Conservation (phyloP, 1,140 invertebrate species). For the Teleogryllus occipitalis region DNA sequence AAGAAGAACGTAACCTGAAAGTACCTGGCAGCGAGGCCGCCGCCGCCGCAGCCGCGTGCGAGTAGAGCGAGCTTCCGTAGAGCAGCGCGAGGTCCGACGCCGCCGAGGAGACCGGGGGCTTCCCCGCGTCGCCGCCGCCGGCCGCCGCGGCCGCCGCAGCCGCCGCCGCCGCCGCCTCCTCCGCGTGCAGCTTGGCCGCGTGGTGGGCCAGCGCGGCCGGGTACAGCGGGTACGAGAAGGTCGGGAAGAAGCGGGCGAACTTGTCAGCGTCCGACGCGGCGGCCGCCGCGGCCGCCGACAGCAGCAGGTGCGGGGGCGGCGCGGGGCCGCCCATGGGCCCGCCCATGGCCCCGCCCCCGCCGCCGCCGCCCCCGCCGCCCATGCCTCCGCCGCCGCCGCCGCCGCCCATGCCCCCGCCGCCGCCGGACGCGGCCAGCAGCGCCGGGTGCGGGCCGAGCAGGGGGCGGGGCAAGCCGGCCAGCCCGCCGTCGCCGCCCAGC, state of each 20-base stretch:
- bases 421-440: slow-evolving; percentile 39
- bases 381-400: too few relatives aligned
- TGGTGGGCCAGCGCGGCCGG: slow-evolving; percentile 23
- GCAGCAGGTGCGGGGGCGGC: slow-evolving; percentile 32
- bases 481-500: slow-evolving; percentile 21
- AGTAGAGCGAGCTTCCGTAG: not conserved
- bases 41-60: not conserved
- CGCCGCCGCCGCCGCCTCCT: too few relatives aligned
- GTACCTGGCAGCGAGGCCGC: not conserved
- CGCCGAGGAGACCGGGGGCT: too few relatives aligned
- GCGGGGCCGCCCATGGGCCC: not conserved
- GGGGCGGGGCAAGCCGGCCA: slow-evolving; percentile 23
- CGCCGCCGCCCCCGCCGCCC: too few relatives aligned
- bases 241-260: slow-evolving; percentile 21
- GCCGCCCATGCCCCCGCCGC: slow-evolving; percentile 2
- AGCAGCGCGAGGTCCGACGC: not conserved
- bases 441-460: slow-evolving; percentile 9
- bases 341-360: too few relatives aligned
- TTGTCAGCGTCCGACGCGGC: too few relatives aligned
- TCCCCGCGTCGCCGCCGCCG: not conserved
- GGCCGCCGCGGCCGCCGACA: too few relatives aligned
- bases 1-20: too few relatives aligned
- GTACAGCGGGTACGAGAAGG: slow-evolving; percentile 43
- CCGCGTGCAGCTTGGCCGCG: too few relatives aligned
- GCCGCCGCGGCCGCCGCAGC: too few relatives aligned